Percentiles rank a stretch among this genome's conserved stretches.
phyloP scores from a whole-genome alignment of 1,140 invertebrate genomes.

The Harpegnathos saltator region DNA sequence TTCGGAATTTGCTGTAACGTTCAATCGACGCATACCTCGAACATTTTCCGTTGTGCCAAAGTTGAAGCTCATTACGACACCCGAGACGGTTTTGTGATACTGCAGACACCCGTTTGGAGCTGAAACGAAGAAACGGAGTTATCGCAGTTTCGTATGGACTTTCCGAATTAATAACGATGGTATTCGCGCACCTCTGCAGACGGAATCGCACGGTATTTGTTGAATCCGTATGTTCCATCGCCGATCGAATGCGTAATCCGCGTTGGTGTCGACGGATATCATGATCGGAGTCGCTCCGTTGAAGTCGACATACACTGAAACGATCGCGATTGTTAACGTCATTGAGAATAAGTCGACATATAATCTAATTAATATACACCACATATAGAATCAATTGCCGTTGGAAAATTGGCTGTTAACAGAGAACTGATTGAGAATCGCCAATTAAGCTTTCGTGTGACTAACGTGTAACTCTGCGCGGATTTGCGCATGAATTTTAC shows the following conservation, averaged over 20 bases:
- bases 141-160: neutral
- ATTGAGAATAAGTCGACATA: neutral
- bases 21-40: slow-evolving; percentile 72
- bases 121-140: slow-evolving; percentile 77
- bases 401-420: too few relatives aligned
- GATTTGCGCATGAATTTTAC: neutral
- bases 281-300: slow-evolving; percentile 89
- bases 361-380: slow-evolving; percentile 21
- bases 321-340: slow-evolving; percentile 29
- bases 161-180: slow-evolving; percentile 14
- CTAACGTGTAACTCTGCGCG: neutral
- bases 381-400: neutral
- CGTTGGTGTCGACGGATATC: slow-evolving; percentile 89
- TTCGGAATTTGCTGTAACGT: neutral
- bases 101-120: slow-evolving; percentile 93
- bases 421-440: too few relatives aligned
- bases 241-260: slow-evolving; percentile 87
- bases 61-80: slow-evolving; percentile 92
- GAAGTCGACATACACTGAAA: slow-evolving; percentile 91
- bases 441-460: too few relatives aligned
- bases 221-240: slow-evolving; percentile 92
- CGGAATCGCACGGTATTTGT: slow-evolving; percentile 91
- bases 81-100: slow-evolving; percentile 89
- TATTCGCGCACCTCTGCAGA: slow-evolving; percentile 86
- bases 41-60: slow-evolving; percentile 88